Conservation (phyloP, 1,140 invertebrate species). For the Hycleus cichorii region DNA sequence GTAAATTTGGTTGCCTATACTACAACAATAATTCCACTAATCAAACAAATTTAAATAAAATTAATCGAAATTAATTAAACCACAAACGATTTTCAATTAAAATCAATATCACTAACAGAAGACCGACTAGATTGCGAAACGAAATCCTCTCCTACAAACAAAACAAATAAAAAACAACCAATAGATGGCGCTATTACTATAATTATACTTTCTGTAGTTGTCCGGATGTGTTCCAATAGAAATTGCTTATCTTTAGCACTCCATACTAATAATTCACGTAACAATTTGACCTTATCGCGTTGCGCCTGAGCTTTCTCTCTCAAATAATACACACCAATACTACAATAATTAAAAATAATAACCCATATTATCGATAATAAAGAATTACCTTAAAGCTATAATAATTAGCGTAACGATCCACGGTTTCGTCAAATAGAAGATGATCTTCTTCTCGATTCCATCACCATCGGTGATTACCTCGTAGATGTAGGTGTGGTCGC, state of each 20-base stretch:
- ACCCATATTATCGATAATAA: neutral
- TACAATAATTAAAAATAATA: slow-evolving; percentile 30
- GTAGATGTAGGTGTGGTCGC: slow-evolving; percentile 44
- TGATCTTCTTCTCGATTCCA: slow-evolving; percentile 38
- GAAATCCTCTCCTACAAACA: too few species aligned
- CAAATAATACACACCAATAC: slow-evolving; percentile 61
- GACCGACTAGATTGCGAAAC: too few species aligned
- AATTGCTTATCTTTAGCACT: slow-evolving; percentile 71
- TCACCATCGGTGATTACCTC: slow-evolving; percentile 44
- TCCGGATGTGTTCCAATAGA: slow-evolving; percentile 41
- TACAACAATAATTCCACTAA: too few species aligned
- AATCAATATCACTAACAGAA: too few species aligned
- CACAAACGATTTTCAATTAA: too few species aligned
- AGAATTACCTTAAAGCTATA: slow-evolving; percentile 49
- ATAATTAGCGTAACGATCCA: slow-evolving; percentile 48
- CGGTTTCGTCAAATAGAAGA: slow-evolving; percentile 46
- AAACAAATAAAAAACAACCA: too few species aligned
- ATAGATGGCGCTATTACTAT: too few species aligned
- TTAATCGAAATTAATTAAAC: too few species aligned
- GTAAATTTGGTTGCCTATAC: too few species aligned
- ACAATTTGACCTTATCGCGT: slow-evolving; percentile 53
- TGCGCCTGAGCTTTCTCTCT: slow-evolving; percentile 56
- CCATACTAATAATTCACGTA: slow-evolving; percentile 60
- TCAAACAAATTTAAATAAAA: too few species aligned
- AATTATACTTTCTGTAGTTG: too few species aligned